These are phyloP conservation scores for Acinonyx jubatus DNA, from an alignment of 2,113 vertebrate genomes.

Conservation along the genomic window DNA sequence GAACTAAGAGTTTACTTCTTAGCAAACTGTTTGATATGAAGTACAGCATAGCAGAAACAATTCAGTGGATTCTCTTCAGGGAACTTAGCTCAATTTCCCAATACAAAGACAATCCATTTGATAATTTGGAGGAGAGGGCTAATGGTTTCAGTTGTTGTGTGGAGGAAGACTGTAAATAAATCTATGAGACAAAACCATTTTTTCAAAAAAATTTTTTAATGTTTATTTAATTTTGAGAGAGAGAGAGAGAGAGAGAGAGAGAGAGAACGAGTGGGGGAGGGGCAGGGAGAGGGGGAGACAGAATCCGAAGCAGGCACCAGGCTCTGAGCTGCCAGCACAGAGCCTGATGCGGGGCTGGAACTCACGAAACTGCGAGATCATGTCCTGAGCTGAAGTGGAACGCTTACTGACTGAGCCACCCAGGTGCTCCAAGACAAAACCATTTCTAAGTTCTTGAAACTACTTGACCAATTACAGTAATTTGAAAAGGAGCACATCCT, in stretches of 20 bases:
- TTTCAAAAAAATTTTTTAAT: neutral
- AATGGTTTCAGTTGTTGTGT: neutral
- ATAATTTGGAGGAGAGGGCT: neutral
- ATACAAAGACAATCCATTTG: neutral
- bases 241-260: no score
- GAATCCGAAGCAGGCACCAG: no score
- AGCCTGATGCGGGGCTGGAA: no score
- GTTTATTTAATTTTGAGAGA: no score
- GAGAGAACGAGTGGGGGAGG: no score
- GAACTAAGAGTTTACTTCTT: slow-evolving; percentile 32
- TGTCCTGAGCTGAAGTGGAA: no score
- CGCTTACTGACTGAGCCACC: no score
- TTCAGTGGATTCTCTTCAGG: slow-evolving; percentile 5
- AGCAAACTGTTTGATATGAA: slow-evolving; percentile 13
- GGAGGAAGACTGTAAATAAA: neutral
- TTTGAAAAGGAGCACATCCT: neutral
- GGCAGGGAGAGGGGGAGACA: no score
- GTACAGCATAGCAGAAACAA: neutral
- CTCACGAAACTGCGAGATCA: no score
- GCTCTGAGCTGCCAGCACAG: no score
- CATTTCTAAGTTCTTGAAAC: slow-evolving; percentile 33
- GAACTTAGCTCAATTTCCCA: neutral
- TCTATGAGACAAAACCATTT: slow-evolving; percentile 37
- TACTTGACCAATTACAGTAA: slow-evolving; percentile 10
- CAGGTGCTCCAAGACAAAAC: slow-evolving; percentile 27